phyloP scores from a whole-genome alignment of 2,888 invertebrate genomes.

The Hydraecia micacea region DNA sequence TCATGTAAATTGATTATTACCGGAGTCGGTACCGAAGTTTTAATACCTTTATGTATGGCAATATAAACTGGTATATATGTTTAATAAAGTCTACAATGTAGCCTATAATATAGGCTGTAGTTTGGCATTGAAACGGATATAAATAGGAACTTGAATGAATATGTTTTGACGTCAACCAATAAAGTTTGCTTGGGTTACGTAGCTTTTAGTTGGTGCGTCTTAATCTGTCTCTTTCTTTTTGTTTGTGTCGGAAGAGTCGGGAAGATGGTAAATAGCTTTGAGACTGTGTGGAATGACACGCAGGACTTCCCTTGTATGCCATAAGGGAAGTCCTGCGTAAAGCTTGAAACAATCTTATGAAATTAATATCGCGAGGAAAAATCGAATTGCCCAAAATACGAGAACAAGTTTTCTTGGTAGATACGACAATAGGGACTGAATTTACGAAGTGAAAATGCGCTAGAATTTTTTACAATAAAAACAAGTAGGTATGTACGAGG shows the following conservation, averaged over 20 bases:
- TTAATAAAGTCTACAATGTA: conserved; percentile 11
- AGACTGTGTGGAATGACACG: not conserved
- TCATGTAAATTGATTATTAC: conserved; percentile 44
- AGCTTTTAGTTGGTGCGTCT: not conserved
- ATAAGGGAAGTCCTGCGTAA: not conserved
- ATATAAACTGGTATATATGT: conserved; percentile 35
- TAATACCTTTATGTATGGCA: conserved; percentile 53
- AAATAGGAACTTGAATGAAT: conserved; percentile 55
- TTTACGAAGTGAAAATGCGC: not conserved
- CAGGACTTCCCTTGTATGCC: too few relatives aligned
- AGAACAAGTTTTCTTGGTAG: not conserved
- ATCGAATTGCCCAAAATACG: not conserved
- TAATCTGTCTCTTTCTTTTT: conserved; percentile 9
- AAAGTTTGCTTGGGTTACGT: conserved; percentile 11
- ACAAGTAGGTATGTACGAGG: not conserved
- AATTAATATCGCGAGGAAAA: not conserved
- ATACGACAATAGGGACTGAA: not conserved
- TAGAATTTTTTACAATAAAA: not conserved
- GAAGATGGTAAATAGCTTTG: not conserved
- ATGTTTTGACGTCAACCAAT: conserved; percentile 40
- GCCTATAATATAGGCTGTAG: conserved; percentile 7
- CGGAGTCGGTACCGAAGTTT: conserved; percentile 11
- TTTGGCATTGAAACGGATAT: conserved; percentile 45
- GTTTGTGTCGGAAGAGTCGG: not conserved
- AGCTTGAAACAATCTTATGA: not conserved